Conservation (phyloP, 2,797 vertebrate genomes). For the Dryobates pubescens region DNA sequence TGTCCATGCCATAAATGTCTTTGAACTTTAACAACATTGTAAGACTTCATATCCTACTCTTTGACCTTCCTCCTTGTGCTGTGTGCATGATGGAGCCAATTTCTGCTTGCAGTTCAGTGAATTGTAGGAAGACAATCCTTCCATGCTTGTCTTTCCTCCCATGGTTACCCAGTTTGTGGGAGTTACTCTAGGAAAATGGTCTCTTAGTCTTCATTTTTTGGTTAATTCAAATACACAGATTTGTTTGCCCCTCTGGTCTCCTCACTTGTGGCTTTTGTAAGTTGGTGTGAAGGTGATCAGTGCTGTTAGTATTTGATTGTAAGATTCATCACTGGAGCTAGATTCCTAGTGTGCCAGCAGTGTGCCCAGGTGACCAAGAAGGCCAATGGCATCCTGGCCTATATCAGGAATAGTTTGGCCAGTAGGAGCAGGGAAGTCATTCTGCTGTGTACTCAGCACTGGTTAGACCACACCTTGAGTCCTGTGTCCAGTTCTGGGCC, state of each 20-base stretch:
- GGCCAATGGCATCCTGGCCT: too few relatives aligned
- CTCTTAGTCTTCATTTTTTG: background rate
- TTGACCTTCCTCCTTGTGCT: background rate
- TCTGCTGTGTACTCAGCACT: too few relatives aligned
- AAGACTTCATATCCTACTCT: background rate
- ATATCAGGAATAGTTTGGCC: too few relatives aligned
- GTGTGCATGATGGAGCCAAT: background rate
- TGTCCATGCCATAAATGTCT: background rate
- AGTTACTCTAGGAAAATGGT: background rate
- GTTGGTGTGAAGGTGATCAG: background rate
- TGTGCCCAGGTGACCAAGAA: too few relatives aligned
- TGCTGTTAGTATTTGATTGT: background rate
- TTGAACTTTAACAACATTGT: background rate
- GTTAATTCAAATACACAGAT: background rate
- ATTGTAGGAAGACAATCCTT: background rate
- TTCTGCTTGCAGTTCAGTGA: background rate
- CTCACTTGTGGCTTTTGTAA: background rate
- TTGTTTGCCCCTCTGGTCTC: background rate
- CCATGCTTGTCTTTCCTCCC: background rate
- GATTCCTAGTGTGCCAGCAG: too few relatives aligned
- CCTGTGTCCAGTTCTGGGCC: too few relatives aligned
- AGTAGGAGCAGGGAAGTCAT: too few relatives aligned
- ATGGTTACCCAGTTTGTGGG: background rate
- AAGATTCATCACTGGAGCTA: background rate
- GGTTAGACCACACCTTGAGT: too few relatives aligned